Conservation (phyloP, 2,888 invertebrate genomes). For the Thalpophila matura region DNA sequence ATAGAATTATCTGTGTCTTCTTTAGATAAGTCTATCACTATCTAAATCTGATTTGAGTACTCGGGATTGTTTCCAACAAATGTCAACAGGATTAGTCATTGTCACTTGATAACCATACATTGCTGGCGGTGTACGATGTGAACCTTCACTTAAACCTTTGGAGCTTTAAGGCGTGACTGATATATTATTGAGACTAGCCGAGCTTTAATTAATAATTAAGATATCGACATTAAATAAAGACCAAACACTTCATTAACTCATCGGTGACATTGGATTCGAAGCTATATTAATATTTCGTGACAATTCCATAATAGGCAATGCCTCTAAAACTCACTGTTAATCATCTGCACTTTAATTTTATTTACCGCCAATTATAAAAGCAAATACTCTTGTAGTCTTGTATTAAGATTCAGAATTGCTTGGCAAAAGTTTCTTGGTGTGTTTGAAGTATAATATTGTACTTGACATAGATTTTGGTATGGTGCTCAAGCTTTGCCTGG, state of each 20-base stretch:
- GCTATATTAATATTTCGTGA: slow-evolving; percentile 67
- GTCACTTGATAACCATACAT: not conserved
- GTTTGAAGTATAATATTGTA: slow-evolving; percentile 60
- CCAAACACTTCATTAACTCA: slow-evolving; percentile 40
- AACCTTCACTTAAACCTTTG: not conserved
- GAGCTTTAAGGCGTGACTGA: not conserved
- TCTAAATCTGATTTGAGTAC: slow-evolving; percentile 19
- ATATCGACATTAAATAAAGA: slow-evolving; percentile 32
- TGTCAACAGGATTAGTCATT: slow-evolving; percentile 15
- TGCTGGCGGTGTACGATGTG: not conserved
- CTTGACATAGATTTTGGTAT: slow-evolving; percentile 79
- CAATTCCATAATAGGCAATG: slow-evolving; percentile 70
- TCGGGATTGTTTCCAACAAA: slow-evolving; percentile 22
- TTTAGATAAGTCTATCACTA: slow-evolving; percentile 28
- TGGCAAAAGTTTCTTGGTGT: slow-evolving; percentile 8
- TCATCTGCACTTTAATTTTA: slow-evolving; percentile 52
- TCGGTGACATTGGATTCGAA: slow-evolving; percentile 52
- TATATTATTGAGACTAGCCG: slow-evolving; percentile 3
- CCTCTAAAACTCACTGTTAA: slow-evolving; percentile 61
- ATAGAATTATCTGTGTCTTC: slow-evolving; percentile 29
- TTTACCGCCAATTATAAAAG: slow-evolving; percentile 14
- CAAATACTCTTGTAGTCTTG: slow-evolving; percentile 3
- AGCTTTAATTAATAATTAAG: slow-evolving; percentile 45
- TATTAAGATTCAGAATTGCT: slow-evolving; percentile 38
- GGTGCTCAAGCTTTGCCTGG: slow-evolving; percentile 65